Conservation (phyloP, 2,888 invertebrate genomes). For the Melipona bicolor region DNA sequence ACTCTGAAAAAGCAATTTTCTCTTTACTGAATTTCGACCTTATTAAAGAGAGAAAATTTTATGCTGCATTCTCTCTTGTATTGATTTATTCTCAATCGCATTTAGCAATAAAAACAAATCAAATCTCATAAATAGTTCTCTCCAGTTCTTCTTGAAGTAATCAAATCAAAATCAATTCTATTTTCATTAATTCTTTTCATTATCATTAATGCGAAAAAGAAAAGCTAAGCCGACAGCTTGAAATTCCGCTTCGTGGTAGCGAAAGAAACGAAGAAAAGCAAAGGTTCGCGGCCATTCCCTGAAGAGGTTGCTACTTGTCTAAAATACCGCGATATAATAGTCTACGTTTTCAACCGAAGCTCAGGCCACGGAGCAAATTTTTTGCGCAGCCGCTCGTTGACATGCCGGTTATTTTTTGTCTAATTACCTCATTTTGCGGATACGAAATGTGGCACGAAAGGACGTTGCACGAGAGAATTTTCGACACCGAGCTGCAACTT, state of each 20-base stretch:
- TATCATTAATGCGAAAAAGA: too few relatives aligned
- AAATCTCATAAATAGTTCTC: not conserved
- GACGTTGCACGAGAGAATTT: slow-evolving; percentile 1
- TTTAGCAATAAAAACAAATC: not conserved
- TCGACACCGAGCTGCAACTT: slow-evolving; percentile 30
- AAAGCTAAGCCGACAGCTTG: not conserved
- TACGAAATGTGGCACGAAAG: slow-evolving; percentile 1
- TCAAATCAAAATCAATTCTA: too few relatives aligned
- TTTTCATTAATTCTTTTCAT: too few relatives aligned
- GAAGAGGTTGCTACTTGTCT: slow-evolving; percentile 17
- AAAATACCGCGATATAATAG: slow-evolving; percentile 6
- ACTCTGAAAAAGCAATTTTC: not conserved
- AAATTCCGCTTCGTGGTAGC: not conserved
- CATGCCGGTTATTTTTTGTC: slow-evolving; percentile 61
- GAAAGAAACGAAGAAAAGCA: not conserved
- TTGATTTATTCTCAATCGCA: not conserved
- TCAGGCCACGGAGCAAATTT: slow-evolving; percentile 39
- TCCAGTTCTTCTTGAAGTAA: too few relatives aligned
- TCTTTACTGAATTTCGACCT: not conserved
- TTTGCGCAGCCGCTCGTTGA: slow-evolving; percentile 14
- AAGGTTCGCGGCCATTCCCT: slow-evolving; percentile 17
- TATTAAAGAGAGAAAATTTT: not conserved
- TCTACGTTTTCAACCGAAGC: not conserved
- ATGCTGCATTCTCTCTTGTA: not conserved
- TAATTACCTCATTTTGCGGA: slow-evolving; percentile 62